Percentiles rank a stretch among this genome's conserved stretches.
These are phyloP conservation scores for Monoplex corrugatus DNA, from an alignment of 2,888 invertebrate species.

Conservation along the genomic window DNA sequence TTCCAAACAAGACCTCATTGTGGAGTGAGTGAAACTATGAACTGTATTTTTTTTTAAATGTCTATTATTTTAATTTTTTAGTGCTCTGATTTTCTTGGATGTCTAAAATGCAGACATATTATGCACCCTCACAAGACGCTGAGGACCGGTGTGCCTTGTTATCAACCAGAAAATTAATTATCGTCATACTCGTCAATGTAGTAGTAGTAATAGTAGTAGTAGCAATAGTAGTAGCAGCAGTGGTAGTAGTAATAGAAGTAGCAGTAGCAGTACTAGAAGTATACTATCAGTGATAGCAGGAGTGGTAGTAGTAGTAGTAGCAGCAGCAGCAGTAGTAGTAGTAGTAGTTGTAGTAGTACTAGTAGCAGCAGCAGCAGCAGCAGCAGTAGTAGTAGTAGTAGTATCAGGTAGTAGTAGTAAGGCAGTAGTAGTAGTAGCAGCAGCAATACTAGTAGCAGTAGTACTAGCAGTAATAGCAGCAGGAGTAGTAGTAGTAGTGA, in stretches of 20 bases:
- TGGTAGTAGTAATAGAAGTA: neutral
- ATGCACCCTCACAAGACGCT: too few species aligned
- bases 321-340: neutral
- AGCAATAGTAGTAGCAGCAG: too few species aligned
- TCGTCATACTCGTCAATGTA: too few species aligned
- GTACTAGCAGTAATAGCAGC: too few species aligned
- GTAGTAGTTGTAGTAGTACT: neutral
- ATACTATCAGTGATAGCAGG: neutral
- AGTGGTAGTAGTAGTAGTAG: neutral
- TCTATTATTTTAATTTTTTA: neutral
- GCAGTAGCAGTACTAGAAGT: neutral
- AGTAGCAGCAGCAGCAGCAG: neutral
- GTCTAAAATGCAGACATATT: too few species aligned
- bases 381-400: neutral
- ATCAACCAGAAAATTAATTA: too few species aligned
- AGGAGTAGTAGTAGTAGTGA: too few species aligned
- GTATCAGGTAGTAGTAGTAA: neutral
- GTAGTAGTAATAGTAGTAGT: too few species aligned
- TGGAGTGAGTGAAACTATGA: constrained; percentile 64
- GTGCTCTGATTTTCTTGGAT: too few species aligned
- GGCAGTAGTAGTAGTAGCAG: neutral
- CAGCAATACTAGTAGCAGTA: too few species aligned
- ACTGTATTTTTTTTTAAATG: too few species aligned
- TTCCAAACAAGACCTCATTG: constrained; percentile 71
- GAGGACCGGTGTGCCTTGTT: too few species aligned